phyloP scores from a whole-genome alignment of 2,113 vertebrate species.

The Okapia johnstoni region DNA sequence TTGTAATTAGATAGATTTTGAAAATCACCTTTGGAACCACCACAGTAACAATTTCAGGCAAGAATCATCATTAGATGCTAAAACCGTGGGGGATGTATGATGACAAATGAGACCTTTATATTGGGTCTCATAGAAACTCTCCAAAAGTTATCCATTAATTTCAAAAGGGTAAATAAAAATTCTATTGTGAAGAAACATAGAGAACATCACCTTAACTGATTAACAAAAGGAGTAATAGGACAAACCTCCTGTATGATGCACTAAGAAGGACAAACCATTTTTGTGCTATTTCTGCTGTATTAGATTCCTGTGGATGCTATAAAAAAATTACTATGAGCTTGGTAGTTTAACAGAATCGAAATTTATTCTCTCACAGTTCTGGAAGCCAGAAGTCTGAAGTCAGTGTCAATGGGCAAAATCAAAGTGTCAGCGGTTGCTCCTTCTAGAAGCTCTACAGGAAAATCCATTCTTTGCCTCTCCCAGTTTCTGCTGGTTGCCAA shows the following conservation, averaged over 20 bases:
- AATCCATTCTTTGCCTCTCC: neutral
- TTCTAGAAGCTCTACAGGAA: no score
- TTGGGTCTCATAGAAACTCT: neutral
- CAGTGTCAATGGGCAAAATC: neutral
- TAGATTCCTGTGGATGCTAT: neutral
- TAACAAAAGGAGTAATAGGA: neutral
- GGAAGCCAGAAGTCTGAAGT: neutral
- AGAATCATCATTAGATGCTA: neutral
- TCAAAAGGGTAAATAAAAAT: neutral
- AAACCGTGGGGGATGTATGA: neutral
- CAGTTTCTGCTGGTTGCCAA: neutral
- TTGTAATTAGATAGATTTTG: neutral
- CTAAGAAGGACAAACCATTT: neutral
- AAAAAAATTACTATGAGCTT: neutral
- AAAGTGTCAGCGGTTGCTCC: neutral
- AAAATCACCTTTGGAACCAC: neutral
- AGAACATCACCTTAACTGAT: neutral
- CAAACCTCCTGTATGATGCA: neutral
- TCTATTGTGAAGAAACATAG: neutral
- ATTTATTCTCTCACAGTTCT: neutral
- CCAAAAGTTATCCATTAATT: neutral
- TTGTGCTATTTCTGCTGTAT: neutral
- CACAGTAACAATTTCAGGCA: neutral
- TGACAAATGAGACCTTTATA: neutral
- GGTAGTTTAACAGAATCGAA: neutral